Evolutionary conservation across 2,888 invertebrate species (phyloP).

Genomic region (Phragmatobia fuliginosa): DNA sequence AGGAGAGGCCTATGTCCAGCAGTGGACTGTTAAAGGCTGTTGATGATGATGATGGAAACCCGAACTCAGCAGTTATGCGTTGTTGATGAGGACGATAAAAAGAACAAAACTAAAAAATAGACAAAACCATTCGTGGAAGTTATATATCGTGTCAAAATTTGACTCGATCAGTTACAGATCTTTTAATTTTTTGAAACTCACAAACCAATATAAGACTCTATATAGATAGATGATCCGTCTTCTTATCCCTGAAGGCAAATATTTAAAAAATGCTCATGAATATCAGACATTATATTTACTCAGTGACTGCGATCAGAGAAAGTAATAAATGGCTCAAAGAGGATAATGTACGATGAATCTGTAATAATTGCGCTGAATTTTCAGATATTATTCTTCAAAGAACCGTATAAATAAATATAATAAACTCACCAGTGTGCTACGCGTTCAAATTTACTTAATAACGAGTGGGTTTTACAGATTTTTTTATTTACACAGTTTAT

Average conservation of each 20-base stretch:
- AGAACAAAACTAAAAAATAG: no score
- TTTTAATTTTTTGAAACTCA: no score
- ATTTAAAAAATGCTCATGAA: neutral
- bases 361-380: neutral
- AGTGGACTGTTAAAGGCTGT: no score
- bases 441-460: neutral
- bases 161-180: no score
- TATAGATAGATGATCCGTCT: neutral
- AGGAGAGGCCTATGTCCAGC: no score
- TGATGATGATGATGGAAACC: no score
- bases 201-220: no score
- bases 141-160: no score
- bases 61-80: no score
- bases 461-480: neutral
- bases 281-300: neutral
- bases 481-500: neutral
- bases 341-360: neutral
- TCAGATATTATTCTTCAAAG: neutral
- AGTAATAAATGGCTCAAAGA: neutral
- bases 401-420: neutral
- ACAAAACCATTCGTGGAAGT: no score
- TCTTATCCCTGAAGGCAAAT: neutral
- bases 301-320: neutral
- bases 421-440: neutral
- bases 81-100: no score